A percentile compares a stretch with the other conserved stretches of the same genome.
Conservation (phyloP, 1,140 invertebrate genomes). For the Anoplophora glabripennis region DNA sequence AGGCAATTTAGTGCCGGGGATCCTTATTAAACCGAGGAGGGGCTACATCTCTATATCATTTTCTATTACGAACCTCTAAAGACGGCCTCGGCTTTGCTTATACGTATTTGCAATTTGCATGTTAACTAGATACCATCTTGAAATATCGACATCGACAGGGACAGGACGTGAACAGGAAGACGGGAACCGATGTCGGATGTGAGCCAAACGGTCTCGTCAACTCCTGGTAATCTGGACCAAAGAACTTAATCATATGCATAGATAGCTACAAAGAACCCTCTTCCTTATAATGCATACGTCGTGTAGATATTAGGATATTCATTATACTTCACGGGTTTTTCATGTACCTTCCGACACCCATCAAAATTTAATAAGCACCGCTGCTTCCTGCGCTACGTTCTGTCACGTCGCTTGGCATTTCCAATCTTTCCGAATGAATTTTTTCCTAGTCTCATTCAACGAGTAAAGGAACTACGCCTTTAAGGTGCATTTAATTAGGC, state of each 20-base stretch:
- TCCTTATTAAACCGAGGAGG: conserved; percentile 22
- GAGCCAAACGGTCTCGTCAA: conserved; percentile 7
- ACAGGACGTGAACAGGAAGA: conserved; percentile 20
- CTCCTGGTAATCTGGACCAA: conserved; percentile 27
- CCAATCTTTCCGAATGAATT: no score
- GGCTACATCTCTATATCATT: conserved; percentile 28
- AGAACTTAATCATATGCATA: conserved; percentile 41
- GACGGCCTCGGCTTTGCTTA: conserved; percentile 26
- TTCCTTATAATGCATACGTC: conserved; percentile 27
- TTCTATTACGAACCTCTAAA: conserved; percentile 29
- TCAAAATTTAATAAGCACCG: no score
- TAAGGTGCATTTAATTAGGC: no score
- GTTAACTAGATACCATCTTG: conserved; percentile 46
- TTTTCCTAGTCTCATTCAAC: no score
- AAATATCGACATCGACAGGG: conserved; percentile 46
- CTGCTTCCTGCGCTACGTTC: no score
- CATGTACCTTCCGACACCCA: neutral
- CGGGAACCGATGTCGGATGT: conserved; percentile 3
- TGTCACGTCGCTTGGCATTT: no score
- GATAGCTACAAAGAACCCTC: conserved; percentile 27
- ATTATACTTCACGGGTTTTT: conserved; percentile 15
- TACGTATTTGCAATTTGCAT: conserved; percentile 43
- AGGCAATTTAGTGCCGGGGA: conserved; percentile 19
- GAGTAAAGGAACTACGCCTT: no score
- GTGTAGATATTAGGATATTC: conserved; percentile 31